phyloP scores from a whole-genome alignment of 1,140 invertebrate genomes.

The Megalonaias nervosa region DNA sequence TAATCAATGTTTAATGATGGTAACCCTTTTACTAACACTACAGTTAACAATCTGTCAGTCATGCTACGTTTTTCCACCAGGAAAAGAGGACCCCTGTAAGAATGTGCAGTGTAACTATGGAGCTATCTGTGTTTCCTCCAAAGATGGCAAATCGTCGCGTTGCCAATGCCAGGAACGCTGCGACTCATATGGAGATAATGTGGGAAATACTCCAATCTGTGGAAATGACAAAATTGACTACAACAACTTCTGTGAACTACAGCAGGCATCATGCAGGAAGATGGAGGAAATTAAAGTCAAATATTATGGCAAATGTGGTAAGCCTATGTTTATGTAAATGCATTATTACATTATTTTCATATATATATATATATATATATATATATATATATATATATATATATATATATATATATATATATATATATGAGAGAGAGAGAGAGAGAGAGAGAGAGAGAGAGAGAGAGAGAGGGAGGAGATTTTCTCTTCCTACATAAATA shows the following conservation, averaged over 20 bases:
- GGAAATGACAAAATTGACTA: slow-evolving; percentile 92
- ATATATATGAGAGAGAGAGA: neutral
- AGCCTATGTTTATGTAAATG: slow-evolving; percentile 68
- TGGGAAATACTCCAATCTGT: slow-evolving; percentile 86
- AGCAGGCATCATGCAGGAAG: slow-evolving; percentile 80
- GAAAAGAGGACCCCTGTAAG: slow-evolving; percentile 83
- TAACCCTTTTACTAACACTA: neutral
- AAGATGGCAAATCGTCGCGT: slow-evolving; percentile 81
- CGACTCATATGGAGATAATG: slow-evolving; percentile 86
- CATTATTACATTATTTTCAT: neutral
- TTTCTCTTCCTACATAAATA: too few relatives aligned
- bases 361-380: neutral
- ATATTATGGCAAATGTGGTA: slow-evolving; percentile 91
- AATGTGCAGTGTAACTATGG: slow-evolving; percentile 83
- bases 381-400: neutral
- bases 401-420: neutral
- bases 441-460: too few relatives aligned
- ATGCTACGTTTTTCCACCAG: slow-evolving; percentile 77
- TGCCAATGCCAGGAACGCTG: slow-evolving; percentile 85
- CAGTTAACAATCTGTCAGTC: slow-evolving; percentile 23
- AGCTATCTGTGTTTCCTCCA: slow-evolving; percentile 81
- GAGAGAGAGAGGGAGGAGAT: too few relatives aligned
- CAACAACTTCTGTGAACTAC: slow-evolving; percentile 86
- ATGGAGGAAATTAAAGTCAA: slow-evolving; percentile 86
- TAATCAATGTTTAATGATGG: too few relatives aligned